Base-by-base conservation (phyloP, 1,140 invertebrate genomes). In the Anoplolepis gracilipes region DNA sequence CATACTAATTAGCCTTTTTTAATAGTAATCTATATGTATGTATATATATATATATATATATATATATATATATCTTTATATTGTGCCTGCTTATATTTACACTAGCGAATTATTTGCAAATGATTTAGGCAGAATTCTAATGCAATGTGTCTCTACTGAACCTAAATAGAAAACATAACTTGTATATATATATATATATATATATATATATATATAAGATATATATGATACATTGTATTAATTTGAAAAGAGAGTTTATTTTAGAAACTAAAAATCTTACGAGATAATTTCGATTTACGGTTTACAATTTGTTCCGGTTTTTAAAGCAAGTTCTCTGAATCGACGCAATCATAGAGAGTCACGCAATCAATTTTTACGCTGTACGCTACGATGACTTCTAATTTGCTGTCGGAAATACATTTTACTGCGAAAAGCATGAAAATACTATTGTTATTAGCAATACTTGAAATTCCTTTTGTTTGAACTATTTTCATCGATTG, bases 291-390 rank as follows among this genome's bases (percentile, higher is more conserved):
- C 11, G 30, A 30, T 22, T 25, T 55, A 22, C 7, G 30, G 7
- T 22, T 59, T 25, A 16, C 13, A 57, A 75, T 61, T 75, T 55
- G 22, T 75, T 55, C 49, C 53, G n/a, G 53, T 13, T 36, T 25
- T 75, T 75, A 8, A 75, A 62, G 10, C 36, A 28, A 76, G 36
- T 57, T 76, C 57, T 76, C 16, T 28, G 55, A 57, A 19, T 19
- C 4, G 36, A 6, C n/a, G 4, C 19, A 19, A 61, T 42, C 11
- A 16, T 22, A 62, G 13, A 59, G 13, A 59, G 16, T 42, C 72
- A 39, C 72, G 72, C 72, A 61, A 76, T 28, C 33, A 22, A 2
- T 28, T 39, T 42, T 61, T 28, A 42, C 33, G 22, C 33, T 28
- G 10, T 55, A 76, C 55, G 55, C 25, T 33, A 62, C 25, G 25